These are phyloP conservation scores for Trileptium ribeirensis DNA, from an alignment of 2,888 invertebrate species.

Conservation along the genomic window DNA sequence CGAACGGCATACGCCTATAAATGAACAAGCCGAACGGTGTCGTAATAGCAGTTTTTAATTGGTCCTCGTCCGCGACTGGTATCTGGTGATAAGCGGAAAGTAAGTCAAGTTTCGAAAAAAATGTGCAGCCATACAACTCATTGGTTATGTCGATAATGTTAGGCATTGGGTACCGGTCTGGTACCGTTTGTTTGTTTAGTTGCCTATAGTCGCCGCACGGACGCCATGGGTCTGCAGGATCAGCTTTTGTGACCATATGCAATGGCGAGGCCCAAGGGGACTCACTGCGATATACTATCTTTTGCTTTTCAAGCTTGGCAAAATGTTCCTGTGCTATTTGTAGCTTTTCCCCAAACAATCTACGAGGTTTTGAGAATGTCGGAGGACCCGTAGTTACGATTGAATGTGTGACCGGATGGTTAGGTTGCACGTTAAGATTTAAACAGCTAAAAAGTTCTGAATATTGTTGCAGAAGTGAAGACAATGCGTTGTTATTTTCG, in stretches of 20 bases:
- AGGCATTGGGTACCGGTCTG: neutral
- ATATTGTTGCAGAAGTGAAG: neutral
- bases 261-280: slow-evolving; percentile 4
- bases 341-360: slow-evolving; percentile 3
- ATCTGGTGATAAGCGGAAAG: neutral
- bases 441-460: neutral
- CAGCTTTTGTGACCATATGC: neutral
- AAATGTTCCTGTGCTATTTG: neutral
- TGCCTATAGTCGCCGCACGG: neutral
- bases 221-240: neutral
- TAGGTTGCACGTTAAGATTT: neutral
- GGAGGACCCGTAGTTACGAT: neutral
- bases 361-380: neutral
- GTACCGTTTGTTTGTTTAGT: neutral
- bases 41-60: neutral
- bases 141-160: neutral
- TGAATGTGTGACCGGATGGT: neutral
- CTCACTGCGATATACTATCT: neutral
- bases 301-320: neutral
- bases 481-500: neutral
- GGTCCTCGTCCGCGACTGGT: neutral
- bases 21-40: neutral
- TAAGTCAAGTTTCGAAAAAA: neutral
- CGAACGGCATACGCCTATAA: neutral
- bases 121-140: neutral